phyloP scores from a whole-genome alignment of 2,113 vertebrate species.

The Strigops habroptila region DNA sequence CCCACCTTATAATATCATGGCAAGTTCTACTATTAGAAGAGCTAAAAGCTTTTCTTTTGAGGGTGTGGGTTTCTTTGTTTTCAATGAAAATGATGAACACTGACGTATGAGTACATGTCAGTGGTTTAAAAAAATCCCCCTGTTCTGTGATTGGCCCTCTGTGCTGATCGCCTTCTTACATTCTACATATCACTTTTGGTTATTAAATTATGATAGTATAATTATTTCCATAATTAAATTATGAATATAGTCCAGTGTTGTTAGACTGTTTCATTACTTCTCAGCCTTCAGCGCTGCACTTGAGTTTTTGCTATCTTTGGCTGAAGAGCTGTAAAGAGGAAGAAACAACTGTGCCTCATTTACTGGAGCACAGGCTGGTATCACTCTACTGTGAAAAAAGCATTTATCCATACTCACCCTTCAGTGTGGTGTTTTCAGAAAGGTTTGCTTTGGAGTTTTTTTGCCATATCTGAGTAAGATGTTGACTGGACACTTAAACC shows the following conservation, averaged over 20 bases:
- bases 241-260: background rate
- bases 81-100: background rate
- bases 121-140: background rate
- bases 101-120: background rate
- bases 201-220: background rate
- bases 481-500: background rate
- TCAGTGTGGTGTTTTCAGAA: background rate
- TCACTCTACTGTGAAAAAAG: background rate
- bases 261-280: background rate
- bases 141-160: background rate
- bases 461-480: background rate
- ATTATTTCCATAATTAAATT: background rate
- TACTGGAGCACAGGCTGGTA: background rate
- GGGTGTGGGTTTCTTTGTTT: background rate
- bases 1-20: background rate
- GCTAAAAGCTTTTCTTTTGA: background rate
- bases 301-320: background rate
- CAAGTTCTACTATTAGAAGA: background rate
- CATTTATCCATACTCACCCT: rapidly evolving
- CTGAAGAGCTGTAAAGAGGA: background rate
- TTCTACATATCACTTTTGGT: background rate
- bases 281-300: background rate
- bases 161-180: background rate
- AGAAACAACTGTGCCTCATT: background rate
- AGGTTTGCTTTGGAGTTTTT: background rate